Conservation (phyloP, 2,797 vertebrate genomes). For the Columba guinea region DNA sequence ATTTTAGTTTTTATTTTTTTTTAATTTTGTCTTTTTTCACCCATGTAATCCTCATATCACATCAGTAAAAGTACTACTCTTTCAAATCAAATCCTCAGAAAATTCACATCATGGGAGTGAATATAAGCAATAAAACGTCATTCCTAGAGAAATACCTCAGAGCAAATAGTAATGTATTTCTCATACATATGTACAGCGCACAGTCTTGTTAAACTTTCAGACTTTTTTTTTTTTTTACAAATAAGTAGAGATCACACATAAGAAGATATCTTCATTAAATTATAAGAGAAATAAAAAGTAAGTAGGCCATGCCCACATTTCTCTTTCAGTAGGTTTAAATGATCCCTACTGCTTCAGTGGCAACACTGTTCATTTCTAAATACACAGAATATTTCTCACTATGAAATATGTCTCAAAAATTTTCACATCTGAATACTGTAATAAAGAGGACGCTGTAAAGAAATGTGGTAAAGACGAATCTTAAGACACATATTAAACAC, state of each 20-base stretch:
- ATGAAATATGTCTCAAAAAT: not conserved
- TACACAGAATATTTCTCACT: not conserved
- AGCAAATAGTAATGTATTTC: not conserved
- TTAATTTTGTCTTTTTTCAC: not conserved
- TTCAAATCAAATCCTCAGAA: not conserved
- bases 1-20: too few species aligned
- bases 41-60: not conserved
- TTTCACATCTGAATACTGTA: not conserved
- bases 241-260: not conserved
- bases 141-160: not conserved
- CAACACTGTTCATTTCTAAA: not conserved
- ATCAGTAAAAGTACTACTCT: not conserved
- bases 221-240: not conserved
- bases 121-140: not conserved
- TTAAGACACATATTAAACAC: not conserved
- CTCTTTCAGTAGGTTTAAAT: not conserved
- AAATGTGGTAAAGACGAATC: not conserved
- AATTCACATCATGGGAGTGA: not conserved
- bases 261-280: not conserved
- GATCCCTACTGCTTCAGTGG: not conserved
- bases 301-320: fast-evolving
- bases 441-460: not conserved
- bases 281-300: not conserved
- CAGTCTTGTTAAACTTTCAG: not conserved
- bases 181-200: not conserved